Percentiles rank a stretch among this genome's conserved stretches.
phyloP scores from a whole-genome alignment of 1,140 invertebrate species.

The Bombus waltoni region DNA sequence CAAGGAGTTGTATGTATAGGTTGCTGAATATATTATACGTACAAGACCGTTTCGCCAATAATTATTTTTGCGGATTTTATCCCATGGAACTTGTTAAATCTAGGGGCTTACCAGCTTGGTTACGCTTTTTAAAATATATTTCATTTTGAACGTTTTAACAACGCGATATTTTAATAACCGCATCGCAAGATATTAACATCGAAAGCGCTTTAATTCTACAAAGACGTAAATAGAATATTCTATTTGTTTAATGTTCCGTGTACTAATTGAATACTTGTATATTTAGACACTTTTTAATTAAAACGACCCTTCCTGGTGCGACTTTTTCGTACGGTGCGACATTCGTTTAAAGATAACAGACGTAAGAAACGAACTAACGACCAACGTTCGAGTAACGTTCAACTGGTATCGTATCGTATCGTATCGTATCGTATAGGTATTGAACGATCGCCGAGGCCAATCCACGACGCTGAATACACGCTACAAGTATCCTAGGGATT shows the following conservation, averaged over 20 bases:
- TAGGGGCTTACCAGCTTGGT: not conserved
- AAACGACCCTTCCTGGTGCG: not conserved
- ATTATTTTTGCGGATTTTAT: constrained; percentile 8
- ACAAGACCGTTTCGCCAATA: not conserved
- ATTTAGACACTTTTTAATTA: not conserved
- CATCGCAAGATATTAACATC: too few species aligned
- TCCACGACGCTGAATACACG: not conserved
- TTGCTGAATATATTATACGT: not conserved
- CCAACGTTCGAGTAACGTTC: not conserved
- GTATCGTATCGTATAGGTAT: not conserved
- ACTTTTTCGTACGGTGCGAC: too few species aligned
- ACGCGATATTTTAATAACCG: not conserved
- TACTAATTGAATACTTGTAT: too few species aligned
- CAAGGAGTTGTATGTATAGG: not conserved
- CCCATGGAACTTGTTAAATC: constrained; percentile 43
- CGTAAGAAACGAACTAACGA: not conserved
- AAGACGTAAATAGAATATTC: too few species aligned
- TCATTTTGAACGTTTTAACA: not conserved
- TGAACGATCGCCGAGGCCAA: not conserved
- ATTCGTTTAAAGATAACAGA: too few species aligned
- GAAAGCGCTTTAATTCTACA: too few species aligned
- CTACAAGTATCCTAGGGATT: constrained; percentile 22
- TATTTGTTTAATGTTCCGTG: too few species aligned
- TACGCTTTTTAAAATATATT: not conserved
- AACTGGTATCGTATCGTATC: not conserved